phyloP scores from a whole-genome alignment of 2,797 vertebrate species.

The Neosilurus mollespiculum region DNA sequence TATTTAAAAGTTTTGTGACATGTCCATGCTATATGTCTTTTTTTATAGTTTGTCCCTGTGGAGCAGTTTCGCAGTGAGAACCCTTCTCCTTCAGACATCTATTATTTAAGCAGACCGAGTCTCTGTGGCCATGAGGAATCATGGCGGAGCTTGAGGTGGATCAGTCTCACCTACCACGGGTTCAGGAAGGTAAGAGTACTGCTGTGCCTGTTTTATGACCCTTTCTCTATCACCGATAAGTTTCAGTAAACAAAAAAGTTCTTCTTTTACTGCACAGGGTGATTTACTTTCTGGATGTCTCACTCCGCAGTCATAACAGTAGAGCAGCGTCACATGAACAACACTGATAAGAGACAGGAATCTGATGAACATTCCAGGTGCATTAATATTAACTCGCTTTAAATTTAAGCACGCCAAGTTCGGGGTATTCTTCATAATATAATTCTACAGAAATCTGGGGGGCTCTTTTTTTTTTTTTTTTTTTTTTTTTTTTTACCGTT shows the following conservation, averaged over 20 bases:
- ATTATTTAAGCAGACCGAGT: constrained; percentile 16
- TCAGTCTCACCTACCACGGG: constrained; percentile 75
- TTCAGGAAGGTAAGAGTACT: constrained; percentile 72
- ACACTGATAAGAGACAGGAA: constrained; percentile 54
- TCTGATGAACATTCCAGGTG: constrained; percentile 53
- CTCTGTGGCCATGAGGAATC: constrained; percentile 43
- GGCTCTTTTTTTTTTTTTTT: constrained; percentile 55
- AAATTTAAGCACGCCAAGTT: not conserved
- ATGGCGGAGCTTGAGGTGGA: constrained; percentile 81
- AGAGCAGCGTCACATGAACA: not conserved
- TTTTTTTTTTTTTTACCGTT: constrained; percentile 64
- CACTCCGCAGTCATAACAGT: not conserved
- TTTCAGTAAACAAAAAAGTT: not conserved
- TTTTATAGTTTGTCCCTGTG: not conserved
- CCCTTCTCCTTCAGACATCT: not conserved
- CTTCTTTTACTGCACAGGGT: not conserved
- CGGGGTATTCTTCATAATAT: not conserved
- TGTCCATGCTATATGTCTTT: not conserved
- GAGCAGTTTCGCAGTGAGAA: not conserved
- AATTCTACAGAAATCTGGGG: constrained; percentile 9
- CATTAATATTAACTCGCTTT: not conserved
- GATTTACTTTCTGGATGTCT: constrained; percentile 22
- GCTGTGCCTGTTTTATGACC: constrained; percentile 16
- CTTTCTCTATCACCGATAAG: not conserved
- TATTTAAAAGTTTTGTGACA: not conserved